Evolutionary conservation across 2,113 vertebrate species (phyloP).

Genomic region (Myotis lucifugus): DNA sequence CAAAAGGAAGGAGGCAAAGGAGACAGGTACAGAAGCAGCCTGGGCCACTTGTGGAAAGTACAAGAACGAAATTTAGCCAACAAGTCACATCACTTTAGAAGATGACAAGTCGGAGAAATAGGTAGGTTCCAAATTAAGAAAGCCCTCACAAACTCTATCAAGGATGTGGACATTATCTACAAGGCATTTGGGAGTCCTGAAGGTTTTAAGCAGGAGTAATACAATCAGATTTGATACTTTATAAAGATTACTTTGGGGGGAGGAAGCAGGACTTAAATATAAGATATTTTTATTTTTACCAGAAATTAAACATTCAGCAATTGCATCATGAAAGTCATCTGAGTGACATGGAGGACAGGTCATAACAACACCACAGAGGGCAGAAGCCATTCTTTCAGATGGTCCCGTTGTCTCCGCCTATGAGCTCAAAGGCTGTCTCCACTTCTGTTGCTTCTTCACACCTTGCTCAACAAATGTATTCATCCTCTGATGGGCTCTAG

Average conservation of each 20-base stretch:
- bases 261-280: neutral
- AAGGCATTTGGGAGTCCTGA: neutral
- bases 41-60: neutral
- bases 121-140: neutral
- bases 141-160: neutral
- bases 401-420: neutral
- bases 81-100: neutral
- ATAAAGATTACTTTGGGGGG: neutral
- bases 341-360: neutral
- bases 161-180: neutral
- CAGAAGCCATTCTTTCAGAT: neutral
- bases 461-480: neutral
- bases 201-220: neutral
- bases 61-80: neutral
- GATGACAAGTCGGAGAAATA: neutral
- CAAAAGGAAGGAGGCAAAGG: neutral
- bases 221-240: neutral
- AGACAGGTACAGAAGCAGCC: neutral
- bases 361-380: neutral
- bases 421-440: neutral
- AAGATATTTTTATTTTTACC: neutral
- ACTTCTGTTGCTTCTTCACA: neutral
- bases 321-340: neutral
- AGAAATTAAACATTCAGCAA: conserved; percentile 6
- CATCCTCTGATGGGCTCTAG: neutral